Evolutionary conservation across 2,797 vertebrate species (phyloP).

Genomic region (Enteromius anoplus): DNA sequence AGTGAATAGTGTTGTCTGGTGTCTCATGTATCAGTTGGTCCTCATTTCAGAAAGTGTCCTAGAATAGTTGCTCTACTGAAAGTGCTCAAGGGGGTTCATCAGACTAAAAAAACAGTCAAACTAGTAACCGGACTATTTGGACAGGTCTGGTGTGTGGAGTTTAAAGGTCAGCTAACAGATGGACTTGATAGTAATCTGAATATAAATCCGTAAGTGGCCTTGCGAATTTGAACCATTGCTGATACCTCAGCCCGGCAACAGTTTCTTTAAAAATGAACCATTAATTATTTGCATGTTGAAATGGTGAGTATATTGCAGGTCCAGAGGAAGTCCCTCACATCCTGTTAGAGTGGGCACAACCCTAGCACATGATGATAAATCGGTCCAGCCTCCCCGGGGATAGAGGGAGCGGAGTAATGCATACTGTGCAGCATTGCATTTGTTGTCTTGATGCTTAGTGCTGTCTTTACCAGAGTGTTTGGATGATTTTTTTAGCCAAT

Average conservation of each 20-base stretch:
- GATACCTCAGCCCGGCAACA: background rate
- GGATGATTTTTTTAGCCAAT: background rate
- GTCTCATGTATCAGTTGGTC: background rate
- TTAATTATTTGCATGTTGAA: slow-evolving; percentile 2
- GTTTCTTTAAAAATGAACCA: background rate
- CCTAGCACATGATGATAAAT: slow-evolving; percentile 70
- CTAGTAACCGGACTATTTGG: slow-evolving; percentile 24
- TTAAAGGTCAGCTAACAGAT: slow-evolving; percentile 25
- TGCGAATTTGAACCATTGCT: background rate
- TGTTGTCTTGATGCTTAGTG: background rate
- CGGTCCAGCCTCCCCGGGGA: slow-evolving; percentile 49
- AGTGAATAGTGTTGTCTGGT: background rate
- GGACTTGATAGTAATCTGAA: background rate
- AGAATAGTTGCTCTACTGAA: background rate
- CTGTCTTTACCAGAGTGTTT: background rate
- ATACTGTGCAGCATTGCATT: background rate
- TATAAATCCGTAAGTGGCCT: background rate
- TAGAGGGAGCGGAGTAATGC: background rate
- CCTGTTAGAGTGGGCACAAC: slow-evolving; percentile 70
- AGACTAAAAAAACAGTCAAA: slow-evolving; percentile 53
- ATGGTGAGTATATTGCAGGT: slow-evolving; percentile 33
- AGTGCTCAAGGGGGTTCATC: slow-evolving; percentile 16
- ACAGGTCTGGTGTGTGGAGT: slow-evolving; percentile 10
- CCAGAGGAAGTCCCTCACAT: slow-evolving; percentile 77
- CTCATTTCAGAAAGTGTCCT: background rate